phyloP scores from a whole-genome alignment of 1,140 invertebrate genomes.

The Drosophila aff. region DNA sequence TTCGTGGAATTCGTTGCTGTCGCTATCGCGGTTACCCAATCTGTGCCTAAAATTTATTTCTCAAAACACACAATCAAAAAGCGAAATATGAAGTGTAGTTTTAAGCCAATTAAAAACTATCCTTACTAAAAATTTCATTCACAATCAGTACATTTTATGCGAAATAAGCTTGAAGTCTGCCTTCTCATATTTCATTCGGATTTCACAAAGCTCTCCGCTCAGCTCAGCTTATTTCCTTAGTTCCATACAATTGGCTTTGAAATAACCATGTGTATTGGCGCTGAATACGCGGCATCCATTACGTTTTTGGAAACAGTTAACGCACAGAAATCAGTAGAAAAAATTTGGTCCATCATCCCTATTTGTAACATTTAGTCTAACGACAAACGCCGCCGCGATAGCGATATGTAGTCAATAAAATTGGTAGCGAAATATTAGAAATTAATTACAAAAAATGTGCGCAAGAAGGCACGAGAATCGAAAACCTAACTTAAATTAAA shows the following conservation, averaged over 20 bases:
- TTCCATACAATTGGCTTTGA: conserved; percentile 66
- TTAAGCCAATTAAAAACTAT: conserved; percentile 50
- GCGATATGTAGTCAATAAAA: conserved; percentile 74
- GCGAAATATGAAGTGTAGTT: conserved; percentile 34
- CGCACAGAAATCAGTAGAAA: conserved; percentile 71
- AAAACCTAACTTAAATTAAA: conserved; percentile 51
- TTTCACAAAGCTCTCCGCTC: conserved; percentile 39
- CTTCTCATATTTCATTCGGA: conserved; percentile 64
- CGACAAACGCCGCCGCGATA: conserved; percentile 79
- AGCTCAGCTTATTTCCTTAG: conserved; percentile 34
- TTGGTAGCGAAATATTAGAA: conserved; percentile 31
- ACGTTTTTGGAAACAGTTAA: conserved; percentile 50
- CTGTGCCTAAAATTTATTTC: conserved; percentile 82
- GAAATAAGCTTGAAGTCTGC: conserved; percentile 60
- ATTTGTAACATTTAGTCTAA: conserved; percentile 38
- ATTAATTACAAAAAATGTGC: conserved; percentile 44
- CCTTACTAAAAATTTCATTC: conserved; percentile 62
- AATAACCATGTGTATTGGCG: conserved; percentile 56
- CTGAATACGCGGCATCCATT: conserved; percentile 62
- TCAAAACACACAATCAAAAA: conserved; percentile 50
- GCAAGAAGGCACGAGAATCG: conserved; percentile 39
- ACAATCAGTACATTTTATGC: conserved; percentile 46
- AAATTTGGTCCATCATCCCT: conserved; percentile 65
- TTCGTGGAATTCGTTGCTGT: conserved; percentile 84
- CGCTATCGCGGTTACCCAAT: conserved; percentile 85